Percentiles rank a stretch among this genome's conserved stretches.
These are phyloP conservation scores for Sinohyriopsis cumingii DNA, from an alignment of 2,888 invertebrate species.

Conservation along the genomic window DNA sequence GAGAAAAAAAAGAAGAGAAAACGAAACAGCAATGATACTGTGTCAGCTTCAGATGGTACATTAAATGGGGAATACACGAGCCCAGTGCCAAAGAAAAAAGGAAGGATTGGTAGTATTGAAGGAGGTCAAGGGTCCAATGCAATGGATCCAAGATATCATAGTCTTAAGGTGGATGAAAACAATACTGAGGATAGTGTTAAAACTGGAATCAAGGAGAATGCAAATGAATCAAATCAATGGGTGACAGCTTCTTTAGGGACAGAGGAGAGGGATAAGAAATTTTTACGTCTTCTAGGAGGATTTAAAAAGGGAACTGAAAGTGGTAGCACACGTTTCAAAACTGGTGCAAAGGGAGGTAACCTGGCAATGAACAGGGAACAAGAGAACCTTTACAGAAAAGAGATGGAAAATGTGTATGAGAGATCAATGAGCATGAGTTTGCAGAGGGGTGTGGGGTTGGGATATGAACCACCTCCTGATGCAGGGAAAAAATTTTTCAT, in stretches of 20 bases:
- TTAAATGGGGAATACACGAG: background rate
- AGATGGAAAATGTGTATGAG: constrained; percentile 53
- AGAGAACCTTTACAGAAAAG: constrained; percentile 37
- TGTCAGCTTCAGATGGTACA: background rate
- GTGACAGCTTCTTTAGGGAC: constrained; percentile 43
- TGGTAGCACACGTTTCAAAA: background rate
- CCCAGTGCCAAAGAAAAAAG: background rate
- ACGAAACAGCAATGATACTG: background rate
- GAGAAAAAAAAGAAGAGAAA: constrained; percentile 4
- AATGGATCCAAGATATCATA: constrained; percentile 1
- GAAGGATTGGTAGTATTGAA: background rate
- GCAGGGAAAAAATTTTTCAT: constrained; percentile 60
- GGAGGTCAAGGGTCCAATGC: background rate
- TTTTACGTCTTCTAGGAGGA: constrained; percentile 55
- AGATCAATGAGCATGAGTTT: constrained; percentile 49
- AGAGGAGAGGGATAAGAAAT: constrained; percentile 54
- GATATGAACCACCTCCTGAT: constrained; percentile 51
- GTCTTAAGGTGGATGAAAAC: background rate
- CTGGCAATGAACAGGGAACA: constrained; percentile 44
- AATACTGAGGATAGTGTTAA: background rate
- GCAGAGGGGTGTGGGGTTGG: constrained; percentile 54
- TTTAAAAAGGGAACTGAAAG: constrained; percentile 36
- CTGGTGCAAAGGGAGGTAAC: constrained; percentile 20
- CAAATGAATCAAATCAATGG: constrained; percentile 52
- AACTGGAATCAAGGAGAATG: background rate